Evolutionary conservation across 1,140 invertebrate species (phyloP), one percentile per base, ranked within the genome.

Genomic region (Zaprionus vittiger): DNA sequence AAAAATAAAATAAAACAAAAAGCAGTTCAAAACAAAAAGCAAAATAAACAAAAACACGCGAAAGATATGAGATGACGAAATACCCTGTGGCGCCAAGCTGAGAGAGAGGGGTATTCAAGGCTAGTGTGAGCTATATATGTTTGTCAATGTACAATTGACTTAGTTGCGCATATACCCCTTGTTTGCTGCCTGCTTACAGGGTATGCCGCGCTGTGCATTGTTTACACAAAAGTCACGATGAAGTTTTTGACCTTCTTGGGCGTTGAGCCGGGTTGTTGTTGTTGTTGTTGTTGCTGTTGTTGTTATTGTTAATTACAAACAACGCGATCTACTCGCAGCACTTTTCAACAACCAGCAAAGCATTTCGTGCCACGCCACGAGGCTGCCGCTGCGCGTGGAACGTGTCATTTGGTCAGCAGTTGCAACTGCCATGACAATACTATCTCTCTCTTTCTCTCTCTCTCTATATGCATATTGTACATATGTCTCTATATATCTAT

Each of bases 201-300:
- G 59, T 55, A 55, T 37, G 60, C 38, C 31, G 47, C 71, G 61
- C 68, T 67, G 69, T 78, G 80, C 80, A 63, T 61, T 66, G 81
- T 84, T 84, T 84, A 84, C 77, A 81, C 55, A 55, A 78, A 84
- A 84, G 81, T 83, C 81, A 84, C 37, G 78, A 66, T 74, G 55
- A 77, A 73, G 37, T 44, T 63, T 71, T 72, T 67, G 77, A 76
- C 77, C 77, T 70, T 77, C 59, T 66, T 61, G 63, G 56, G 63
- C 62, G 38, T 61, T 77, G 74, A 72, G 69, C 74, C 66, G 44
- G 55, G 24, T 34, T 64, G 31, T 20, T 75, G n/a, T 55, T 64
- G 20, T 52, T 68, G 55, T 57, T 67, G 66, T 47, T 63, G 44
- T 34, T 73, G 63, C 12, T 64, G 63, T 59, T 57, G 62, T 56